phyloP scores from a whole-genome alignment of 2,113 vertebrate genomes.

The Hippocampus mohnikei region DNA sequence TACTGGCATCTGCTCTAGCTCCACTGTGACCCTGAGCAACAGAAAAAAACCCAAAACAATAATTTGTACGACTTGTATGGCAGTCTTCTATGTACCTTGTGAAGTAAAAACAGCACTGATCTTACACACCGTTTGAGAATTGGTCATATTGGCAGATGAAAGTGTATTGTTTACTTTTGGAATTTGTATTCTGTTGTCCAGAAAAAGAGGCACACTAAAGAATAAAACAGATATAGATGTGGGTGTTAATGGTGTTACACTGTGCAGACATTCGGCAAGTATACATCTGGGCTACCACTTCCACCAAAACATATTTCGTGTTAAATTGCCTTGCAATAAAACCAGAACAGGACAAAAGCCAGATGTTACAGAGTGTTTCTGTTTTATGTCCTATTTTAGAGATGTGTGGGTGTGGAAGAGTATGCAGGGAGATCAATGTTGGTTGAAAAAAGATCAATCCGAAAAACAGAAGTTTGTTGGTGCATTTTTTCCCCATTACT shows the following conservation, averaged over 20 bases:
- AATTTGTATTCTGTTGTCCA: not conserved
- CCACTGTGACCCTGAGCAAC: too few species aligned
- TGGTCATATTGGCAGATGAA: too few species aligned
- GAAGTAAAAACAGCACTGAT: too few species aligned
- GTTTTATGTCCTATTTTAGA: not conserved
- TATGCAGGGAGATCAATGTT: not conserved
- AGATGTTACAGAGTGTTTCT: slow-evolving; percentile 2
- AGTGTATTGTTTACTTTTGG: not conserved
- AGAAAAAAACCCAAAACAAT: too few species aligned
- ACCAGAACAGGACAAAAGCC: slow-evolving; percentile 1
- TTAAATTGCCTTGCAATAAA: slow-evolving; percentile 2
- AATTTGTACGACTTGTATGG: too few species aligned
- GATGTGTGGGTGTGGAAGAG: not conserved
- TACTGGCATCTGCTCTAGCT: too few species aligned
- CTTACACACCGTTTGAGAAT: too few species aligned
- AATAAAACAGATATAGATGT: not conserved
- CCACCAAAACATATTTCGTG: slow-evolving; percentile 1
- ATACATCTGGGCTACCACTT: not conserved
- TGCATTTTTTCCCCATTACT: not conserved
- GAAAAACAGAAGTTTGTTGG: not conserved
- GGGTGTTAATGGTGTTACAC: not conserved
- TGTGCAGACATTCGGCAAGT: not conserved
- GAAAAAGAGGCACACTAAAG: not conserved
- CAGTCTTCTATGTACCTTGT: too few species aligned
- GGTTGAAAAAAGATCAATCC: not conserved